Base-by-base conservation (phyloP, 2,113 vertebrate species). In the Crotalus helleri region DNA sequence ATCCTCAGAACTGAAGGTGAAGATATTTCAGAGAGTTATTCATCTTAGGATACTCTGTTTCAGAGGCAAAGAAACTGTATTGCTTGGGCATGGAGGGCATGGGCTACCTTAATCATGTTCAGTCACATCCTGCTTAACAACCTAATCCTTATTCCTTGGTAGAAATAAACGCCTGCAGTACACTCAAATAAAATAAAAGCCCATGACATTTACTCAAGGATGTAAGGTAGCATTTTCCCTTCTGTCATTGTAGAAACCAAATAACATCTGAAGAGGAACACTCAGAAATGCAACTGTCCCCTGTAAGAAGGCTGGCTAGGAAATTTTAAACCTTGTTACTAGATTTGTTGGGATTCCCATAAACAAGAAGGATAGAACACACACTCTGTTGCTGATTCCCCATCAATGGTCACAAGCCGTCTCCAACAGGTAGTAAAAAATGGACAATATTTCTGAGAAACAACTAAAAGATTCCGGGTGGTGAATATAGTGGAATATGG, bases 1-100 rank as follows among this genome's bases (percentile, higher is more conserved):
- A 59, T 81, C 19, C 69, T 90, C 88, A 59, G 17, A 49, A 58
- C 49, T 90, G 33, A 44, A 89, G 69, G 89, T 39, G 92, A 92
- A 93, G 94, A 86, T 59, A 88, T 74, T 94, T 91, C 46, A 94
- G 94, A 61, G 24, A 90, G 58, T 89, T 92, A 91, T 91, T 95
- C 96, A 39, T 95, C 95, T 96, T 95, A 88, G 23, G 74, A 89
- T 33, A n/a, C 87, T 92, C 88, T 92, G 92, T 1, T 95, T 1
- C 44, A n/a, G 92, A 26, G 93, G 93, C 54, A 91, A 1, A 5
- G 55, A 86, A 93, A 33, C 19, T 24, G 17, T 23, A 53, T 4
- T 61, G 24, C n/a, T 61, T 29, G 5, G 15, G 46, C 0, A 1
- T 81, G 91, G 17, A 74, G 13, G 69, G 13, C 69, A 74, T 19